Conservation (phyloP, 2,113 vertebrate species). For the Thalassarche chlororhynchos region DNA sequence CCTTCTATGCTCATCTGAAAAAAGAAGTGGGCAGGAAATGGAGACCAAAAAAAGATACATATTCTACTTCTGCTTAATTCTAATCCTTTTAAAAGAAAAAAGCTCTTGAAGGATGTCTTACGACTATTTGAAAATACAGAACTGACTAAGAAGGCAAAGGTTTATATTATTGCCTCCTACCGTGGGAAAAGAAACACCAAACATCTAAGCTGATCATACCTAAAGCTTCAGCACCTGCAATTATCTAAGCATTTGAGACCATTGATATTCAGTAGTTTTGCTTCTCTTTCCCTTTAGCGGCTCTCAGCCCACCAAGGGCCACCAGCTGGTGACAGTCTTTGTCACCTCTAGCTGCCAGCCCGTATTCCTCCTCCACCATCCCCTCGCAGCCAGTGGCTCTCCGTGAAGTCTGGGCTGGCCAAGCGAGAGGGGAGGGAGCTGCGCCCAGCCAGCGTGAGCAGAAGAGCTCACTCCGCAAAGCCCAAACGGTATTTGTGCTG, state of each 20-base stretch:
- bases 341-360: background rate
- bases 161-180: background rate
- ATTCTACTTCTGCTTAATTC: background rate
- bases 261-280: background rate
- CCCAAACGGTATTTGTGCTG: background rate
- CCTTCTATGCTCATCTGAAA: background rate
- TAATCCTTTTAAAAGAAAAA: background rate
- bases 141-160: background rate
- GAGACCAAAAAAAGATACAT: background rate
- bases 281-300: background rate
- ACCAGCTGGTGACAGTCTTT: background rate
- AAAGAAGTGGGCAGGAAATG: background rate
- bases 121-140: background rate
- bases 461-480: background rate
- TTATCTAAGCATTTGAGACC: background rate
- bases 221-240: background rate
- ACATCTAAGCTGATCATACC: background rate
- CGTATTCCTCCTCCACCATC: background rate
- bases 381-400: background rate
- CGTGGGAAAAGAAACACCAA: background rate
- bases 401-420: background rate
- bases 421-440: background rate
- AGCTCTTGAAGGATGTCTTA: background rate
- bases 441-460: accelerated
- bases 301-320: background rate